Conservation (phyloP, 2,888 invertebrate species). For the Synergus umbraculus region DNA sequence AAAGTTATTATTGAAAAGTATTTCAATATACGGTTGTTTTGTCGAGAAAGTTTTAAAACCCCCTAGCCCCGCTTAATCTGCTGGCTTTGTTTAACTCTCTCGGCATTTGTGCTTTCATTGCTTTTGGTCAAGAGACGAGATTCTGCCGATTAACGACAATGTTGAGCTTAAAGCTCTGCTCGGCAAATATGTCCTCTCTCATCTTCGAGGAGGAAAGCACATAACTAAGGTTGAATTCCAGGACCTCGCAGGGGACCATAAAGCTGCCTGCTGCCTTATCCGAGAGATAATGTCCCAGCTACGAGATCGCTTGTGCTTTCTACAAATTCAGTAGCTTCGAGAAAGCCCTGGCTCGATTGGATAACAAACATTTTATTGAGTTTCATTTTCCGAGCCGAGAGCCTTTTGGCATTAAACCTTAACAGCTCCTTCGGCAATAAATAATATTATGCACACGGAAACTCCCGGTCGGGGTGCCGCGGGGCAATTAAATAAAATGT, state of each 20-base stretch:
- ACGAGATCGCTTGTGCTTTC: conserved; percentile 50
- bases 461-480: conserved; percentile 61
- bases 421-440: conserved; percentile 76
- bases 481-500: conserved; percentile 77
- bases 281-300: conserved; percentile 46
- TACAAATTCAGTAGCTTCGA: conserved; percentile 63
- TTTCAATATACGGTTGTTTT: neutral
- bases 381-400: conserved; percentile 74
- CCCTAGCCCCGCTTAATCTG: conserved; percentile 33
- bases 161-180: conserved; percentile 46
- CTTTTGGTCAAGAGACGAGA: conserved; percentile 5
- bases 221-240: conserved; percentile 55
- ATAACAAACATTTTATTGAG: conserved; percentile 77
- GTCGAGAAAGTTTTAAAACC: neutral
- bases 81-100: conserved; percentile 52
- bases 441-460: conserved; percentile 76
- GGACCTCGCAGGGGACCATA: conserved; percentile 43
- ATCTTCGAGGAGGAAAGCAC: conserved; percentile 43
- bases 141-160: conserved; percentile 48
- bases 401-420: conserved; percentile 72
- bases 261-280: conserved; percentile 48
- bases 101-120: conserved; percentile 24
- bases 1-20: neutral
- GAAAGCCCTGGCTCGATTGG: conserved; percentile 68
- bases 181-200: conserved; percentile 47